Conservation (phyloP, 2,113 vertebrate genomes). For the Smithornis capensis region DNA sequence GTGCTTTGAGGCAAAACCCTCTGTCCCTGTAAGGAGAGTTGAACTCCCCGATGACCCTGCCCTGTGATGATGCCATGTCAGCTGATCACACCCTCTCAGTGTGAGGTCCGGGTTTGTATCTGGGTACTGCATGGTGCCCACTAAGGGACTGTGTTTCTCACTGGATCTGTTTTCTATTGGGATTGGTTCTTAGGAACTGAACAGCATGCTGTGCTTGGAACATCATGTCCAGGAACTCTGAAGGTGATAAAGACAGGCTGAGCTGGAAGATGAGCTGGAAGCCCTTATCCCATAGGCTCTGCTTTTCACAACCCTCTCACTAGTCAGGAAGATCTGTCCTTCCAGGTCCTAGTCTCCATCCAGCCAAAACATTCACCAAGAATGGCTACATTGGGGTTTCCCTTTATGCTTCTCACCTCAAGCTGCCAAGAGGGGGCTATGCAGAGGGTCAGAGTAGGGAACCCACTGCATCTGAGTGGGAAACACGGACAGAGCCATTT, state of each 20-base stretch:
- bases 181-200: background rate
- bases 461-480: background rate
- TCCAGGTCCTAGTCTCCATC: background rate
- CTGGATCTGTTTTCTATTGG: background rate
- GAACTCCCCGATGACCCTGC: background rate
- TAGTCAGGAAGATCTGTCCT: background rate
- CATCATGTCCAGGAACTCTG: background rate
- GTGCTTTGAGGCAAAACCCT: background rate
- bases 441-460: too few species aligned
- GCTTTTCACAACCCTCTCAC: background rate
- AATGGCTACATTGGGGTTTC: background rate
- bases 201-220: background rate
- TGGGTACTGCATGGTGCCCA: background rate
- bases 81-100: rapidly evolving
- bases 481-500: background rate
- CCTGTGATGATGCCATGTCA: background rate
- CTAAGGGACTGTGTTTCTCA: background rate
- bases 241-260: background rate
- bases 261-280: background rate
- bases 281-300: background rate
- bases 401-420: background rate
- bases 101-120: background rate
- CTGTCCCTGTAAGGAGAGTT: background rate
- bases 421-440: background rate
- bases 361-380: background rate